Percentiles rank a stretch among this genome's conserved stretches.
These are phyloP conservation scores for Mustela erminea DNA, from an alignment of 2,797 vertebrate species.

Conservation along the genomic window DNA sequence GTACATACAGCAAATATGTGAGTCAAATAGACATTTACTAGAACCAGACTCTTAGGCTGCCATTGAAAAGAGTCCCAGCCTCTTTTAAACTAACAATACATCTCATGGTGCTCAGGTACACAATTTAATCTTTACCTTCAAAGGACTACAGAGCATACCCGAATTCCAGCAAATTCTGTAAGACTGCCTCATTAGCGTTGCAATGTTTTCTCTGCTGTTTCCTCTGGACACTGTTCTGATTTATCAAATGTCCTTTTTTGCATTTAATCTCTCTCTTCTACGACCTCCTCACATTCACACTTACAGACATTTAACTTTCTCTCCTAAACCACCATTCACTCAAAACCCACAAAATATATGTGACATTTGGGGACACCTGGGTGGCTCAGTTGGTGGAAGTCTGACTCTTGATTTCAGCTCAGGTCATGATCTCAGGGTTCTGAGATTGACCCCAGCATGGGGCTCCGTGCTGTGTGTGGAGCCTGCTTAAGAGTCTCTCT, in stretches of 20 bases:
- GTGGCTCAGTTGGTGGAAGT: neutral
- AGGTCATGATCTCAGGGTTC: neutral
- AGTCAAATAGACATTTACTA: neutral
- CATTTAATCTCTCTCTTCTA: neutral
- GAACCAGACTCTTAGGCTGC: neutral
- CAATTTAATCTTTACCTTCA: neutral
- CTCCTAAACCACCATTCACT: neutral
- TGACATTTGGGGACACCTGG: neutral
- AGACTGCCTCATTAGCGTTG: neutral
- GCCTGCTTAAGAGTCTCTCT: neutral
- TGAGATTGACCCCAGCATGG: neutral
- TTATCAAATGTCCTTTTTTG: neutral
- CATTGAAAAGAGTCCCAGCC: neutral
- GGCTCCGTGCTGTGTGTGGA: neutral
- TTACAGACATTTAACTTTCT: neutral
- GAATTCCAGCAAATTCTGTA: neutral
- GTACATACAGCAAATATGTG: neutral
- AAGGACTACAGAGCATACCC: neutral
- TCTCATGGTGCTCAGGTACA: neutral
- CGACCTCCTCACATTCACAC: neutral
- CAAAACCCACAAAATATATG: neutral
- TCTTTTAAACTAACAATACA: neutral
- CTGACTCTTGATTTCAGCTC: neutral
- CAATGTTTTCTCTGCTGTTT: neutral
- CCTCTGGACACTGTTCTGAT: neutral